Evolutionary conservation across 2,888 invertebrate genomes (phyloP), one percentile per base, ranked within the genome.

Genomic region (Hydraecia micacea): DNA sequence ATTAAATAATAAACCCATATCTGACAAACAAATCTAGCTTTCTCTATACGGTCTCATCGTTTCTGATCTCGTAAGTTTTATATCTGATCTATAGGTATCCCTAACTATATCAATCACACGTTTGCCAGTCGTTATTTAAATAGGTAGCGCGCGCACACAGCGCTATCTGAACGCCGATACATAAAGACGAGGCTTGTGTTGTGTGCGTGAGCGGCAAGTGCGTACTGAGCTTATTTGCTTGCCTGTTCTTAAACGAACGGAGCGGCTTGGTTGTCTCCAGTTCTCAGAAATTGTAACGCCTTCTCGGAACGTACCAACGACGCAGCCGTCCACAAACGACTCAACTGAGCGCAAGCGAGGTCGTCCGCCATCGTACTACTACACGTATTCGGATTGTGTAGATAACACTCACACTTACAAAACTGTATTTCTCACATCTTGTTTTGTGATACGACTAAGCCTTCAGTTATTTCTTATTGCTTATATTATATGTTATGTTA

Each of bases 231-330:
- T 94, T 95, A 95, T 95, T 95, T 95, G 94, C 94, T 94, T 91
- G 93, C 91, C 93, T 93, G 93, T 93, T 94, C 93, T 90, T 91
- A 93, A 93, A 93, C 93, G 93, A 94, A 92, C 91, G 89, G 92
- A 94, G 93, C 93, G 93, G 94, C 92, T 95, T 93, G 94, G 94
- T 95, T 96, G 96, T 96, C 96, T 94, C 94, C 93, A 93, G 91
- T 97, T 97, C 96, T 96, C 92, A 93, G 96, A 97, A 97, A 95
- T 95, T 96, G 95, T 96, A 96, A 96, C 95, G 96, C 96, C 96
- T 97, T 97, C 97, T 96, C 92, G 92, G 97, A 96, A 97, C 94
- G 94, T 93, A 95, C 94, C 92, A 93, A 95, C 92, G 93, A 95
- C 94, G 93, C 93, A 93, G 93, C 92, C 94, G 94, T 94, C 94